A percentile compares a stretch with the other conserved stretches of the same genome.
Evolutionary conservation across 2,888 invertebrate genomes (phyloP).

Genomic region (Drosophila maculinotata): DNA sequence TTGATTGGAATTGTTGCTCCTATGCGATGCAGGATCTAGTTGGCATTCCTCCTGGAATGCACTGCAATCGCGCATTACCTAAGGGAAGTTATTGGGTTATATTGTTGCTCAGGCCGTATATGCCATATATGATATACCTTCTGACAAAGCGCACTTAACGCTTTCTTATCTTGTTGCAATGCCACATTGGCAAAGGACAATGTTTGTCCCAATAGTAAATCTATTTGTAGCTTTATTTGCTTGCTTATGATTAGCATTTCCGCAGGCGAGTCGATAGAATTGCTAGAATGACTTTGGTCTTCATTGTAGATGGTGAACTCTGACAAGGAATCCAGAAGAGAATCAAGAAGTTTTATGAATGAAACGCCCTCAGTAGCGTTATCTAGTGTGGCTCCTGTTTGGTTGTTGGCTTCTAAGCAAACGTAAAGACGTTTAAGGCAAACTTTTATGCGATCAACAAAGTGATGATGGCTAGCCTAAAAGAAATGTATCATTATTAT

Average conservation of each 20-base stretch:
- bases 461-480: conserved; percentile 81
- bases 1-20: conserved; percentile 66
- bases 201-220: conserved; percentile 80
- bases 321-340: conserved; percentile 70
- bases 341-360: conserved; percentile 80
- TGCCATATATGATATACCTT: conserved; percentile 59
- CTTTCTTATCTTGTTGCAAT: conserved; percentile 80
- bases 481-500: not conserved
- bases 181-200: conserved; percentile 84
- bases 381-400: not conserved
- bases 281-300: conserved; percentile 15
- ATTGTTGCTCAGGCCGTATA: not conserved
- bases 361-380: conserved; percentile 61
- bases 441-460: conserved; percentile 83
- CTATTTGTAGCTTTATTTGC: conserved; percentile 75
- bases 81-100: not conserved
- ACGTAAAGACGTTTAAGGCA: conserved; percentile 77
- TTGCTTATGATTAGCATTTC: conserved; percentile 65
- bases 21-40: not conserved
- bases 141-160: conserved; percentile 83
- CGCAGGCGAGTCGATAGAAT: not conserved
- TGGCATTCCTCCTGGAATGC: conserved; percentile 81
- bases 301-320: conserved; percentile 72
- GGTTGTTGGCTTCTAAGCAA: conserved; percentile 9
- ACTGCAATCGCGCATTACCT: conserved; percentile 81